Evolutionary conservation across 2,113 vertebrate species (phyloP).

Genomic region (Sinocyclocheilus anshuiensis): DNA sequence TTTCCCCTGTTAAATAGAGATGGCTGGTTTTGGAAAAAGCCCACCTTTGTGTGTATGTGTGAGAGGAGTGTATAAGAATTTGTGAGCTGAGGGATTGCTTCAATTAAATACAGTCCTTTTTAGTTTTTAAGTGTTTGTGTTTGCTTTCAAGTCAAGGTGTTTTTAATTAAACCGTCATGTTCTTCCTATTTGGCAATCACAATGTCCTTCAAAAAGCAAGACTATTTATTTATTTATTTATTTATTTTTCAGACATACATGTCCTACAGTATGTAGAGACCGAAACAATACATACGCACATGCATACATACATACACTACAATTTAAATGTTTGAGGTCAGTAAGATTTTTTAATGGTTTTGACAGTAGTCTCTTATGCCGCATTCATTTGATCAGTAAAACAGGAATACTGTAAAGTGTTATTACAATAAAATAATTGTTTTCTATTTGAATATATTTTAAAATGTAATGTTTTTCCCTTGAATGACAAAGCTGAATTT

Average conservation of each 20-base stretch:
- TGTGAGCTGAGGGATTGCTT: neutral
- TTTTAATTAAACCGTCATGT: conserved; percentile 25
- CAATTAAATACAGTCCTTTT: neutral
- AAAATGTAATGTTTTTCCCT: too few relatives aligned
- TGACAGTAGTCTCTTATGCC: neutral
- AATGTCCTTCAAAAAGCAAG: neutral
- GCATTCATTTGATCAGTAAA: too few relatives aligned
- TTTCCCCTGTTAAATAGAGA: conserved; percentile 13
- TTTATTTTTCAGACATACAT: neutral
- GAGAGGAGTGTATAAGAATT: neutral
- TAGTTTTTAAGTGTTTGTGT: conserved; percentile 5
- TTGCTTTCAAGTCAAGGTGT: conserved; percentile 14
- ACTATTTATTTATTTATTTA: neutral
- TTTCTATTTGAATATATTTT: too few relatives aligned
- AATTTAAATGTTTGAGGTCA: neutral
- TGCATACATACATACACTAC: neutral
- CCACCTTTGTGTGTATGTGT: neutral
- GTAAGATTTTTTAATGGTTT: neutral
- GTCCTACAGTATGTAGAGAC: neutral
- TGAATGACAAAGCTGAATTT: too few relatives aligned
- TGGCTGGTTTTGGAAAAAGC: neutral
- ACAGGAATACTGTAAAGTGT: too few relatives aligned
- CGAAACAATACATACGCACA: neutral
- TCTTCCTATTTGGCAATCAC: neutral
- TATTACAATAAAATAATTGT: too few relatives aligned